Conservation (phyloP, 2,113 vertebrate genomes). For the Lagopus muta region DNA sequence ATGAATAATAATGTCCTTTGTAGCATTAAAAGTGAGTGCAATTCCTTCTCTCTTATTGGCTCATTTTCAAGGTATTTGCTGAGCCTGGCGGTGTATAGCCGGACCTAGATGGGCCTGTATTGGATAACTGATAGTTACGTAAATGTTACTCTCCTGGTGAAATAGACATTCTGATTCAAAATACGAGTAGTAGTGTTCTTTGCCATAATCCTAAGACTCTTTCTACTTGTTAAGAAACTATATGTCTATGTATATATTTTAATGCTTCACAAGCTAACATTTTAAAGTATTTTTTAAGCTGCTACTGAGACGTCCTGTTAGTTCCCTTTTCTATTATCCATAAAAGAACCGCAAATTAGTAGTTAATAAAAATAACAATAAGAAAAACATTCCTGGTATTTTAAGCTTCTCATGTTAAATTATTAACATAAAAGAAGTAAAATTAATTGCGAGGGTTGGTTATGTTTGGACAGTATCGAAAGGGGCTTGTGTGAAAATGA, state of each 20-base stretch:
- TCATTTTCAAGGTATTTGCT: constrained; percentile 27
- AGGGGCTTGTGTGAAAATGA: not conserved
- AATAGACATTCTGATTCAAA: not conserved
- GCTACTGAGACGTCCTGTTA: not conserved
- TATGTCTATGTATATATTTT: not conserved
- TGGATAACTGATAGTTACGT: constrained; percentile 27
- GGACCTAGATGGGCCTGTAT: not conserved
- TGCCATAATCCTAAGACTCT: not conserved
- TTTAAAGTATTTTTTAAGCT: not conserved
- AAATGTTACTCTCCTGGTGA: constrained; percentile 12
- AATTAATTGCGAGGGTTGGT: constrained; percentile 1
- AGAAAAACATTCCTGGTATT: not conserved
- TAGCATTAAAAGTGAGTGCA: not conserved
- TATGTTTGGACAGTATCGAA: not conserved
- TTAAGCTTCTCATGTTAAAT: not conserved
- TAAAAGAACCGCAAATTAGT: not conserved
- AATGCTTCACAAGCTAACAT: not conserved
- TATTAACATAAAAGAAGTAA: not conserved
- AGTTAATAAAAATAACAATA: not conserved
- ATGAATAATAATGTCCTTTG: constrained; percentile 50
- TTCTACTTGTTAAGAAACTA: not conserved
- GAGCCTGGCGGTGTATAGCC: not conserved
- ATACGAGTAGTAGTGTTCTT: not conserved
- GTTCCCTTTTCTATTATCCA: not conserved
- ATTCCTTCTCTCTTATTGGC: not conserved